Evolutionary conservation across 2,888 invertebrate genomes (phyloP).

Genomic region (Seira ritae): DNA sequence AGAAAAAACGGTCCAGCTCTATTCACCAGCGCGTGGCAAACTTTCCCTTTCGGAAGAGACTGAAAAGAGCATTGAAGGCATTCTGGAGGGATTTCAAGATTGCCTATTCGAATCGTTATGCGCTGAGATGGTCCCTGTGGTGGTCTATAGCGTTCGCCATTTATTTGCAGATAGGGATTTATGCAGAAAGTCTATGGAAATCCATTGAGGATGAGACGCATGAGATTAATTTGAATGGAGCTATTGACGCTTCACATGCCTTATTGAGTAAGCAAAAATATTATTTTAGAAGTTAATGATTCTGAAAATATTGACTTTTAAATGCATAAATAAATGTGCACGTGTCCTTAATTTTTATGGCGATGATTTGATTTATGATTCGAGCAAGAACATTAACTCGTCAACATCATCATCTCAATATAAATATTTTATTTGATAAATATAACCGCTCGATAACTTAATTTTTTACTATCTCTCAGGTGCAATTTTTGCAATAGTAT

Average conservation of each 20-base stretch:
- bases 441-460: too few species aligned
- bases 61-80: constrained; percentile 74
- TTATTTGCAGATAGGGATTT: constrained; percentile 65
- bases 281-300: too few species aligned
- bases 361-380: too few species aligned
- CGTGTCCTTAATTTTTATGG: too few species aligned
- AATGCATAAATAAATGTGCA: too few species aligned
- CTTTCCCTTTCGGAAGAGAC: constrained; percentile 42
- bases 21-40: constrained; percentile 44
- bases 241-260: constrained; percentile 83
- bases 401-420: too few species aligned
- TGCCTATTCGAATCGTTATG: constrained; percentile 80
- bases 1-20: constrained; percentile 41
- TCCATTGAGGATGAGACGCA: constrained; percentile 65
- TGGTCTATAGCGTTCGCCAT: constrained; percentile 57
- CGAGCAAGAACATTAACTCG: too few species aligned
- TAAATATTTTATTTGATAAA: constrained; percentile 77
- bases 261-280: constrained; percentile 80
- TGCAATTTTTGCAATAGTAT: constrained; percentile 75
- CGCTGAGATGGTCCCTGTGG: constrained; percentile 84
- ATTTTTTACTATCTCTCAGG: too few species aligned
- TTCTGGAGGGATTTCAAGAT: constrained; percentile 79
- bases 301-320: too few species aligned
- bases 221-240: constrained; percentile 78
- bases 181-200: constrained; percentile 61